Evolutionary conservation across 2,888 invertebrate genomes (phyloP).

Genomic region (Bombylius major): DNA sequence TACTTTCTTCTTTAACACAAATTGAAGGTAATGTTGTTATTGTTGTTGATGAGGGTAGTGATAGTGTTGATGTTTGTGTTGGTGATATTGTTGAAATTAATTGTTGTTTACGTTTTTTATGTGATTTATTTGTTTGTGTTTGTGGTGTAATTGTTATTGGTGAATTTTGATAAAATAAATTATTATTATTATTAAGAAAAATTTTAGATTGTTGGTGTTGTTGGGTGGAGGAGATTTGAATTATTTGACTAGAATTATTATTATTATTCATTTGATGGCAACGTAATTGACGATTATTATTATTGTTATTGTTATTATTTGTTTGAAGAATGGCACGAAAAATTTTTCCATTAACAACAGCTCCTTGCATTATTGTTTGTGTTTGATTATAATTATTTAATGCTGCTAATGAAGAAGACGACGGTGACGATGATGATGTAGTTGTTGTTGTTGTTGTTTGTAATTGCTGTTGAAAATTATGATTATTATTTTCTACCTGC

Average conservation of each 20-base stretch:
- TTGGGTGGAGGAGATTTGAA: conserved; percentile 1
- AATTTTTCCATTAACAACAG: conserved; percentile 7
- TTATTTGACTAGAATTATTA: conserved; percentile 22
- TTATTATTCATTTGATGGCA: conserved; percentile 23
- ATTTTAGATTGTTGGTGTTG: neutral
- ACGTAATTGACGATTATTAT: conserved; percentile 15
- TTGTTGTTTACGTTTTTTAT: conserved; percentile 9
- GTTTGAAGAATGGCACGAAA: conserved; percentile 15
- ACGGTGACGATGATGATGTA: neutral
- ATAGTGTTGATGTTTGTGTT: neutral
- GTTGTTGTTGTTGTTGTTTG: neutral
- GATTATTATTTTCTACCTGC: conserved; percentile 49
- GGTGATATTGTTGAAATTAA: neutral
- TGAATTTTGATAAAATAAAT: neutral
- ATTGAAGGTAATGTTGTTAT: too few species aligned
- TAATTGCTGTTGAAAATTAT: conserved; percentile 4
- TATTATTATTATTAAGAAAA: conserved; percentile 3
- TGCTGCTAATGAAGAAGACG: neutral
- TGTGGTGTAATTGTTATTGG: neutral
- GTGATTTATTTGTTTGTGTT: neutral
- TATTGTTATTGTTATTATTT: too few species aligned
- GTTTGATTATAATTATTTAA: neutral
- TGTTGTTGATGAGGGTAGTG: too few species aligned
- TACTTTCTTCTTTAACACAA: too few species aligned
- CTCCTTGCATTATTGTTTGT: neutral